phyloP scores from a whole-genome alignment of 2,888 invertebrate genomes.

The Plagodis dolabraria region DNA sequence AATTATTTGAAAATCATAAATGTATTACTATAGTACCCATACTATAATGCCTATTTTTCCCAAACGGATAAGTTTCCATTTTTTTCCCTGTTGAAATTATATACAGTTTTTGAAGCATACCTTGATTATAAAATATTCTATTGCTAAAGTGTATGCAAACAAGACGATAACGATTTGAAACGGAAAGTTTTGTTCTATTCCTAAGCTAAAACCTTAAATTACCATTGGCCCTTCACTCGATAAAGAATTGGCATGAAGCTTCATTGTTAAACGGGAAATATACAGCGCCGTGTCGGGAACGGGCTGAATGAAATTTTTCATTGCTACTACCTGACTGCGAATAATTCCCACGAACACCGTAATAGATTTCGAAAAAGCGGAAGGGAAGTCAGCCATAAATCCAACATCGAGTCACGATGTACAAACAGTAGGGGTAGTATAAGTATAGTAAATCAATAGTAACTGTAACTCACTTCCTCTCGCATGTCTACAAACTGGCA shows the following conservation, averaged over 20 bases:
- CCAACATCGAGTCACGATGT: constrained; percentile 34
- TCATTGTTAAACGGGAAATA: constrained; percentile 51
- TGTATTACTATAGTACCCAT: too few species aligned
- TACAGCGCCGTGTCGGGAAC: constrained; percentile 44
- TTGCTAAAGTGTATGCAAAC: too few species aligned
- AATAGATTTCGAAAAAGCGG: constrained; percentile 73
- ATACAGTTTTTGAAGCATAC: too few species aligned
- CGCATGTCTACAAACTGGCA: too few species aligned
- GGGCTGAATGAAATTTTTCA: constrained; percentile 57
- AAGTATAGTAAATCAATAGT: too few species aligned
- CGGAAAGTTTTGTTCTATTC: constrained; percentile 6
- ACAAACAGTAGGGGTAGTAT: constrained; percentile 20
- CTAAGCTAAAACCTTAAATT: constrained; percentile 22
- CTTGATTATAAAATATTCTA: too few species aligned
- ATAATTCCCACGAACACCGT: constrained; percentile 64
- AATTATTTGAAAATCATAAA: too few species aligned
- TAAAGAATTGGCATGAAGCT: constrained; percentile 43
- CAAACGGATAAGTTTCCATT: too few species aligned
- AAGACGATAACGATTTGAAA: neutral
- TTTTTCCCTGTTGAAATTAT: too few species aligned
- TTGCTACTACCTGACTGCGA: constrained; percentile 57
- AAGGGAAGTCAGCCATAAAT: constrained; percentile 71
- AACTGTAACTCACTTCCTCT: too few species aligned
- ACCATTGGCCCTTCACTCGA: constrained; percentile 20
- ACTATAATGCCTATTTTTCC: too few species aligned